A percentile compares a stretch with the other conserved stretches of the same genome.
phyloP scores from a whole-genome alignment of 2,797 vertebrate species.

The Otus scops region DNA sequence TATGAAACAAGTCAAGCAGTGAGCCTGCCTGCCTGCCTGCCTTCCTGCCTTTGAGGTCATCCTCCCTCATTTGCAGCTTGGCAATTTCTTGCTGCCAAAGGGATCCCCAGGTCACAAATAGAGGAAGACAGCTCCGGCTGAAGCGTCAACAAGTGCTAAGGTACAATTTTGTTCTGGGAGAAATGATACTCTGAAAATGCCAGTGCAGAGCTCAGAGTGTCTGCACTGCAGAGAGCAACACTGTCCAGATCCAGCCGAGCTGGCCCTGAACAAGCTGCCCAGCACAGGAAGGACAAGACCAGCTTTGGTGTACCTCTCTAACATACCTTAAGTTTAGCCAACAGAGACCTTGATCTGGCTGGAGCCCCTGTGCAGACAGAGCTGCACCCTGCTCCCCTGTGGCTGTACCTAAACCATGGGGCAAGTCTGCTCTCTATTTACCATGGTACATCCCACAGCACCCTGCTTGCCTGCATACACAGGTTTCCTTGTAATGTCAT shows the following conservation, averaged over 20 bases:
- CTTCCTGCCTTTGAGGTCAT: not conserved
- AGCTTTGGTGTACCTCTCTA: not conserved
- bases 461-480: not conserved
- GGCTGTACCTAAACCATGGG: rapidly evolving
- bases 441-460: not conserved
- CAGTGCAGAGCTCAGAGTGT: not conserved
- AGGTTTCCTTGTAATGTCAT: not conserved
- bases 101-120: not conserved
- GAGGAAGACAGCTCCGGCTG: not conserved
- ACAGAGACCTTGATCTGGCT: not conserved
- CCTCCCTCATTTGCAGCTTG: not conserved
- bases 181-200: not conserved
- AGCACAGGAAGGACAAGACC: rapidly evolving
- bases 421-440: not conserved
- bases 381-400: not conserved
- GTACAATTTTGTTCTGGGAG: not conserved
- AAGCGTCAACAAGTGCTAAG: not conserved
- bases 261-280: not conserved
- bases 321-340: rapidly evolving
- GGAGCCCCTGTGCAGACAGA: not conserved
- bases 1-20: not conserved
- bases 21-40: not conserved
- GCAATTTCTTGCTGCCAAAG: not conserved
- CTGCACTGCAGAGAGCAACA: not conserved
- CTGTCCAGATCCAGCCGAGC: not conserved